phyloP scores from a whole-genome alignment of 2,797 vertebrate genomes.

The Smutsia gigantea region DNA sequence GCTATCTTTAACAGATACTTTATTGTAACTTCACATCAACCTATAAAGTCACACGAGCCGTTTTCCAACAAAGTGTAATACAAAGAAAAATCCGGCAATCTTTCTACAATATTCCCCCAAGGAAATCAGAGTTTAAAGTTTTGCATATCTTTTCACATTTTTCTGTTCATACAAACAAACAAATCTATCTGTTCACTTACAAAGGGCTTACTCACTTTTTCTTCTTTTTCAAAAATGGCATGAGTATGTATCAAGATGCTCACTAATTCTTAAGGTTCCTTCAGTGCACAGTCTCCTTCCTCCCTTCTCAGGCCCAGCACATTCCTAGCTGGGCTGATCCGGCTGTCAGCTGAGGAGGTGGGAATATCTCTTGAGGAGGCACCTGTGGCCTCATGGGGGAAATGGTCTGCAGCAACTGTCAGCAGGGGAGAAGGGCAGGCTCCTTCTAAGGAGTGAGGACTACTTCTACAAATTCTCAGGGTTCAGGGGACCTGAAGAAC shows the following conservation, averaged over 20 bases:
- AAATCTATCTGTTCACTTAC: neutral
- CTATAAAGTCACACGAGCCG: neutral
- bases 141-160: neutral
- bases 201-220: neutral
- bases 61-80: neutral
- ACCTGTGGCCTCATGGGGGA: neutral
- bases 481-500: neutral
- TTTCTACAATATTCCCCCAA: neutral
- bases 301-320: neutral
- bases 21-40: neutral
- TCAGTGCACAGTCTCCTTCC: neutral
- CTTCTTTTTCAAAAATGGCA: neutral
- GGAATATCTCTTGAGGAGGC: neutral
- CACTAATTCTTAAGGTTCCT: neutral
- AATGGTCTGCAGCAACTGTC: neutral
- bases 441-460: neutral
- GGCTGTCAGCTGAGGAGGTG: neutral
- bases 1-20: neutral
- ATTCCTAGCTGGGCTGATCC: neutral
- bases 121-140: neutral
- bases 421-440: neutral
- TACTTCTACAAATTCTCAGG: neutral
- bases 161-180: neutral
- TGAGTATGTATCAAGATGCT: neutral
- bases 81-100: neutral